Percentiles rank a stretch among this genome's conserved stretches.
These are phyloP conservation scores for Sphecodes monilicornis DNA, from an alignment of 2,888 invertebrate species.

Conservation along the genomic window DNA sequence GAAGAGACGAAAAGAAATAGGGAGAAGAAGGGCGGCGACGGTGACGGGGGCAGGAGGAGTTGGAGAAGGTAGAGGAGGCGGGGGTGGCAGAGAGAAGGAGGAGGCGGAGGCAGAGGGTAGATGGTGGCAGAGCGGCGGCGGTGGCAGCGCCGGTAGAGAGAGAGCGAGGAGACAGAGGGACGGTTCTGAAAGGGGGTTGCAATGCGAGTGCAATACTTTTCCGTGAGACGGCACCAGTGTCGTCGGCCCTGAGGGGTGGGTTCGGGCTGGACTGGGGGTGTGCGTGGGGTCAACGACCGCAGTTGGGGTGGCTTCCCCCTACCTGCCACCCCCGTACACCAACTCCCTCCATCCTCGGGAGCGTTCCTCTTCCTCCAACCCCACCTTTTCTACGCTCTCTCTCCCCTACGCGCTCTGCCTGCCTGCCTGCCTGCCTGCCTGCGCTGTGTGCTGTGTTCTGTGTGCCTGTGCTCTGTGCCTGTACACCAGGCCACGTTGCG, in stretches of 20 bases:
- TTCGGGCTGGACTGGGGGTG: constrained; percentile 79
- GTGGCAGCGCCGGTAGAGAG: constrained; percentile 19
- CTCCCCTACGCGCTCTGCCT: constrained; percentile 41
- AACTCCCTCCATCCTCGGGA: constrained; percentile 41
- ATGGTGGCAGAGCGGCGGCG: not conserved
- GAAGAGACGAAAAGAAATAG: constrained; percentile 14
- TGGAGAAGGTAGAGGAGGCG: not conserved
- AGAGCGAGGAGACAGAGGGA: constrained; percentile 63
- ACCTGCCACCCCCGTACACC: constrained; percentile 73
- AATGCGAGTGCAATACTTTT: constrained; percentile 80
- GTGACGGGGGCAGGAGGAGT: not conserved
- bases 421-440: not conserved
- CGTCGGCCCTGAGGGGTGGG: constrained; percentile 82
- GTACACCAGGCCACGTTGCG: constrained; percentile 74
- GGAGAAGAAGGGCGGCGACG: constrained; percentile 9
- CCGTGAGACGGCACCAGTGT: constrained; percentile 82
- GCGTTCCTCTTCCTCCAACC: constrained; percentile 47
- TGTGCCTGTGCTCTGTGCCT: constrained; percentile 49
- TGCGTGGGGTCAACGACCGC: constrained; percentile 82
- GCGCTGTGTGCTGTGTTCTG: not conserved
- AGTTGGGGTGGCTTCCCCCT: constrained; percentile 82
- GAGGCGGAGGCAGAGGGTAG: constrained; percentile 59
- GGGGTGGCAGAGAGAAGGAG: not conserved
- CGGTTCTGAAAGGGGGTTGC: constrained; percentile 76
- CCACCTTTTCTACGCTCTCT: constrained; percentile 37